Evolutionary conservation across 2,113 vertebrate species (phyloP).

Genomic region (Axis porcinus): DNA sequence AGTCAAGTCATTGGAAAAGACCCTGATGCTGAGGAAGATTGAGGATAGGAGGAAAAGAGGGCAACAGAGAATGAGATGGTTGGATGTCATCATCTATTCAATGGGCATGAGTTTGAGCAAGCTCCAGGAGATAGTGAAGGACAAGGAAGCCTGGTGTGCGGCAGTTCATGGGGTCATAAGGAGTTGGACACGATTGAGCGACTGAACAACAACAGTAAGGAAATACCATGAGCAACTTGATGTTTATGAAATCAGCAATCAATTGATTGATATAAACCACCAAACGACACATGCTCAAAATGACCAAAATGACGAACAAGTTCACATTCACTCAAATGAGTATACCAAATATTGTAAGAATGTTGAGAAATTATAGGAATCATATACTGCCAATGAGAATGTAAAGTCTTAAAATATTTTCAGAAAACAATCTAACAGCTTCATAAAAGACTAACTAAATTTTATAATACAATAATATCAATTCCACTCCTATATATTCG

Average conservation of each 20-base stretch:
- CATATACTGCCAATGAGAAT: not conserved
- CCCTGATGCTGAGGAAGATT: not conserved
- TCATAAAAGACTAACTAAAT: not conserved
- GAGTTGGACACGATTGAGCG: fast-evolving
- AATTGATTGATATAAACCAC: not conserved
- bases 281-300: not conserved
- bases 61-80: not conserved
- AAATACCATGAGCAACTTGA: not conserved
- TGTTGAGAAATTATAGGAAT: not conserved
- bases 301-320: not conserved
- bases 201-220: not conserved
- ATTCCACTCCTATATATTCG: not conserved
- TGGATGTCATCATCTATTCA: not conserved
- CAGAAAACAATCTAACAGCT: not conserved
- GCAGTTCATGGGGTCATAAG: not conserved
- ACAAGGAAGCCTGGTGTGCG: not conserved
- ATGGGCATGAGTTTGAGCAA: not conserved
- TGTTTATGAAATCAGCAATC: not conserved
- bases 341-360: not conserved
- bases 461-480: not conserved
- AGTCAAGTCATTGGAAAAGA: not conserved
- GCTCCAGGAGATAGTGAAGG: not conserved
- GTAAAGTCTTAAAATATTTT: not conserved
- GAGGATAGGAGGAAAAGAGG: not conserved
- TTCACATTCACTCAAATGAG: not conserved